Base-by-base conservation (phyloP, 2,113 vertebrate species). In the Bos javanicus region DNA sequence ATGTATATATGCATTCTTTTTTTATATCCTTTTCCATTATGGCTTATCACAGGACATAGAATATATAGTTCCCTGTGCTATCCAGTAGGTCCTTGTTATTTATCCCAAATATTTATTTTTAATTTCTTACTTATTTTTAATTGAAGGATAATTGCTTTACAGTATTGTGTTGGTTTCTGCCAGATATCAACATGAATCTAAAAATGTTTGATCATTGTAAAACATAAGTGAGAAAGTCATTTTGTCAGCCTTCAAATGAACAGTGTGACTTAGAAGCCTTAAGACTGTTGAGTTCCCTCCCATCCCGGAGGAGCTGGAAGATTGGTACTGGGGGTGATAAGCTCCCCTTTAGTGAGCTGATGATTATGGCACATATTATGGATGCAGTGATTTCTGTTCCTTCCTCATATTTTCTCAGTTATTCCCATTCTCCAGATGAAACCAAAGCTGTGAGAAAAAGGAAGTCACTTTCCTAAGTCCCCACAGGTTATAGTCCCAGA, bases 241-340 rank as follows among this genome's bases (percentile, higher is more conserved):
- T 92, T 95, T 67, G 57, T 91, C 87, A 94, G 33, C 62, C 48
- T 95, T 90, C 81, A 48, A 84, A 56, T 87, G 43, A 95, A 26
- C 48, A 30, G 0, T 46, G 6, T 86, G 43, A 67, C 33, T 88
- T 97, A 33, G 88, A 92, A 94, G 12, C 62, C 26, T 83, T 83
- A 54, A 89, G 17, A 23, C 7, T 28, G 59, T 50, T 57, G 30
- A 10, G 28, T 25, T 19, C 28, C 11, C 36, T 3, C 11, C 7
- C 1, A 8, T 9, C 6, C 52, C 9, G 2, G 2, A n/a, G 52
- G n/a, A 80, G 23, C 25, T 57, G 25, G 52, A 64, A 92, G 56
- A 80, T 28, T 28, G 28, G 11, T 84, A 26, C 8, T 19, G 6
- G 17, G 12, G 5, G 33, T 87, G 57, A 57, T 46, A 52, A 39